Base-by-base conservation (phyloP, 2,888 invertebrate species). In the Drosophila austrosaltans region DNA sequence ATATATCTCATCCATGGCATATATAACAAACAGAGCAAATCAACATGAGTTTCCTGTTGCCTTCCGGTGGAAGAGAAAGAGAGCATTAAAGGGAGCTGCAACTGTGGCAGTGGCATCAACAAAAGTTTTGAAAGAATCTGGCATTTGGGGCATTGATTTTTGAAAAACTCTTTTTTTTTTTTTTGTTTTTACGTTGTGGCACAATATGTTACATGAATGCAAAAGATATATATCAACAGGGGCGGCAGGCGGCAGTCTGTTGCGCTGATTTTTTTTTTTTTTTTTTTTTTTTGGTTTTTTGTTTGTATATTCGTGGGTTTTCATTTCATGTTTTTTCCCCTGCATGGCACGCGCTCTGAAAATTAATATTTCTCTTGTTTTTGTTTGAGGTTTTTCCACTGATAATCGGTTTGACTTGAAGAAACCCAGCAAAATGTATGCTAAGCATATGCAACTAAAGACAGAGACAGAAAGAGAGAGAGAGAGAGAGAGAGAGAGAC, bases 281-380 rank as follows among this genome's bases (percentile, higher is more conserved):
- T 30, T 62, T 2, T 3, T 28, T 28, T 30, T 30, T 2, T n/a
- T n/a, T n/a, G 36, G 36, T 36, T 36, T 36, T 32, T 32, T 3
- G 32, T 5, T 32, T 36, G 36, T 36, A 36, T 36, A 42, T 44
- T 36, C 54, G 39, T 56, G 40, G 53, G 65, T 78, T 69, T 69
- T 61, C 71, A 71, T 63, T 71, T 75, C 66, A 70, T 78, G 65
- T 69, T 80, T 79, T 73, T 82, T 75, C 73, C 73, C 66, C 53
- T 63, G 76, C 61, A 56, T 53, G 69, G 84, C 83, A 87, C 85
- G 83, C 85, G 87, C 82, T 87, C 84, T 84, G 75, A 77, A 84
- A 87, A 87, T 84, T 84, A 84, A 87, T 87, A 84, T 87, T 87
- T 84, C 66, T 63, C 59, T 76, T 78, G 75, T 30, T 30, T 30